Percentiles rank a stretch among this genome's conserved stretches.
These are phyloP conservation scores for Rhincodon typus DNA, from an alignment of 2,797 vertebrate genomes.

Conservation along the genomic window DNA sequence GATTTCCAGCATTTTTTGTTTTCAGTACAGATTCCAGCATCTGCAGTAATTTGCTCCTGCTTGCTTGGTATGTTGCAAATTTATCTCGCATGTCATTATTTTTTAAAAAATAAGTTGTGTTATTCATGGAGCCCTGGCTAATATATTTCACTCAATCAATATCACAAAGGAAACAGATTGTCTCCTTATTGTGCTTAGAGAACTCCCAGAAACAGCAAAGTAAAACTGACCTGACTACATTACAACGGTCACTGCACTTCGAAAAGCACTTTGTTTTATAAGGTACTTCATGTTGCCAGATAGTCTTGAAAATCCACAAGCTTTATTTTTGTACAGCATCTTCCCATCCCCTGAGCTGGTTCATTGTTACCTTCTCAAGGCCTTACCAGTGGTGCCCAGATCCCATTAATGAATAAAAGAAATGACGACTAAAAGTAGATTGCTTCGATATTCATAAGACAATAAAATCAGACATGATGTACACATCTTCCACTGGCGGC, in stretches of 20 bases:
- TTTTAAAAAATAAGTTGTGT: background rate
- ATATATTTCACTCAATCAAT: background rate
- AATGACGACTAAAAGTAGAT: background rate
- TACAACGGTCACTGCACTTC: too few species aligned
- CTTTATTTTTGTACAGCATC: background rate
- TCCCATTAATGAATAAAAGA: too few species aligned
- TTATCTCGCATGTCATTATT: background rate
- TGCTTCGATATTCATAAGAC: background rate
- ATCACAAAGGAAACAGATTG: too few species aligned
- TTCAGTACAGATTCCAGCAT: too few species aligned
- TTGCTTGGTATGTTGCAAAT: background rate
- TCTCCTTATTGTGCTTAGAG: too few species aligned
- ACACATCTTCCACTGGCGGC: background rate
- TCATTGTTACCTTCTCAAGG: background rate
- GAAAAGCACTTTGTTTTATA: too few species aligned
- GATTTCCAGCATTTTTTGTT: background rate
- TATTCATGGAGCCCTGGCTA: background rate
- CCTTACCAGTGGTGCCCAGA: background rate
- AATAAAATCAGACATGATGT: background rate
- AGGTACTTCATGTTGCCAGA: too few species aligned
- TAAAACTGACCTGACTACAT: too few species aligned
- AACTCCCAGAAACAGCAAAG: too few species aligned
- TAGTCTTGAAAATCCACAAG: too few species aligned
- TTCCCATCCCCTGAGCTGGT: background rate
- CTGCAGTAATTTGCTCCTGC: too few species aligned